Evolutionary conservation across 53 echinoderm and acorn worm genomes (phyloP), one percentile per base, ranked within the genome.

Genomic region (Actinopyga echinites): DNA sequence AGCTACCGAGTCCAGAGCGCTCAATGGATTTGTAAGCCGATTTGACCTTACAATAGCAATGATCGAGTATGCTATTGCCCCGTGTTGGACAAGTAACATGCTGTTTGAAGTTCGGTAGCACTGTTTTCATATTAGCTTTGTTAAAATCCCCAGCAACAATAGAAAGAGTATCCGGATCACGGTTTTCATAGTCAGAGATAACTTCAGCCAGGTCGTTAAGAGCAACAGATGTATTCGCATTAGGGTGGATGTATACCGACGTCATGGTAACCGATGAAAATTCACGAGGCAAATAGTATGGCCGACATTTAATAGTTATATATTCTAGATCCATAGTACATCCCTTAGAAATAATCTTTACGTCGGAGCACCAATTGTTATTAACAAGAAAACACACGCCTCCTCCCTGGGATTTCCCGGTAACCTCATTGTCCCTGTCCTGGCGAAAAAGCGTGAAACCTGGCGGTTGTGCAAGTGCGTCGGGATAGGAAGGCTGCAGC

Each of bases 271-370:
- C n/a, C n/a, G n/a, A n/a, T n/a, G n/a, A n/a, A n/a, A n/a, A n/a
- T n/a, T n/a, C n/a, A n/a, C n/a, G n/a, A 24, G 71, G 82, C 40
- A 87, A 58, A 71, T 69, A 82, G 37, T 57, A 82, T 59, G 87
- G 87, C 58, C 82, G 77, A 82, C 87, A 87, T 29, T 82, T 80
- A n/a, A 87, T 82, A 56, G 74, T 82, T 37, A 87, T 38, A 37
- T 30, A 54, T 69, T 87, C 87, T 19, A 87, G 43, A 36, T 87
- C 82, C 0, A 23, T 9, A 13, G 87, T 69, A 42, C 87, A 87
- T n/a, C 66, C 57, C 8, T 71, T 52, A 23, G 82, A 68, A 0
- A 87, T 35, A n/a, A 69, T 24, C 57, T 69, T 87, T 17, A 42
- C 68, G 28, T 82, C 62, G 5, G 81, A 82, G n/a, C 87, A 84